phyloP scores from a whole-genome alignment of 2,797 vertebrate species.

The Poeciliopsis gracilis region DNA sequence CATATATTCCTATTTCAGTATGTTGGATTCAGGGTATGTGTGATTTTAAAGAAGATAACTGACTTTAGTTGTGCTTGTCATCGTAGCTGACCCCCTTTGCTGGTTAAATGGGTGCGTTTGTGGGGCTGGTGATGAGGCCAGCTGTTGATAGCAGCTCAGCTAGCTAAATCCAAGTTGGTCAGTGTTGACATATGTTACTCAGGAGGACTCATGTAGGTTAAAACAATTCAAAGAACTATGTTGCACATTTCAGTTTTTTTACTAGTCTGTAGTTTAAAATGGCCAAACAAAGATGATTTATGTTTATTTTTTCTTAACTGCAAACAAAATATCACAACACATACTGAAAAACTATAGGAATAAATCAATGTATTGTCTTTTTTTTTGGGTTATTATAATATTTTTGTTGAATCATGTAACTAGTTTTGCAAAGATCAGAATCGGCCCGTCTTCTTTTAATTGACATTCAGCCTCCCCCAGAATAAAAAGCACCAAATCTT shows the following conservation, averaged over 20 bases:
- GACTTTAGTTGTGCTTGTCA: not conserved
- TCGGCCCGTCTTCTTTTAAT: not conserved
- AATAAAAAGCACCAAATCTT: not conserved
- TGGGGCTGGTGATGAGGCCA: slow-evolving; percentile 23
- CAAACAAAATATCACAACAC: not conserved
- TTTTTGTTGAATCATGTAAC: not conserved
- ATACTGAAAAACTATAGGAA: not conserved
- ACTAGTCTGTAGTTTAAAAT: not conserved
- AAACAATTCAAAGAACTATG: not conserved
- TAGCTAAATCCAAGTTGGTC: slow-evolving; percentile 25
- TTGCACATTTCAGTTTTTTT: not conserved
- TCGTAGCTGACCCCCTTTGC: not conserved
- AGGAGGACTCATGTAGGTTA: too few species aligned
- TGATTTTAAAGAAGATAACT: not conserved
- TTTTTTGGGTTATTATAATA: not conserved
- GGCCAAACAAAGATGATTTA: not conserved
- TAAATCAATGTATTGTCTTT: not conserved
- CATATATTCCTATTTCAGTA: not conserved
- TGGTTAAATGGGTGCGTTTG: not conserved
- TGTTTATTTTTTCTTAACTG: not conserved
- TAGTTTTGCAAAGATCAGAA: not conserved
- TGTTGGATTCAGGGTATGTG: slow-evolving; percentile 5
- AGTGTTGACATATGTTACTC: slow-evolving; percentile 7
- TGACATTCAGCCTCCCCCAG: not conserved
- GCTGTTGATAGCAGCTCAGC: slow-evolving; percentile 49